Percentiles rank a stretch among this genome's conserved stretches.
These are phyloP conservation scores for Nowickia ferox DNA, from an alignment of 2,888 invertebrate genomes.

Conservation along the genomic window DNA sequence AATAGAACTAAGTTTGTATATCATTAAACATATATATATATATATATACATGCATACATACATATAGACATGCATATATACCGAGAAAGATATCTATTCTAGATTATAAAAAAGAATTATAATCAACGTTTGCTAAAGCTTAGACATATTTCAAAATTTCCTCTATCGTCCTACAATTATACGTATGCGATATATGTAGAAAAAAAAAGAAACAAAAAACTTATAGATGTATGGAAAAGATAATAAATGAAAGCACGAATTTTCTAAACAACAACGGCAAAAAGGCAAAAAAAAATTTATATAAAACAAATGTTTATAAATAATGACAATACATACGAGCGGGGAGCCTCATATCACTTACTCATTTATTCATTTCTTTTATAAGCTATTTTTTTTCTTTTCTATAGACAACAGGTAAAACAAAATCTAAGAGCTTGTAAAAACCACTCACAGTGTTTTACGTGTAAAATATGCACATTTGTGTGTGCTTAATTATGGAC, in stretches of 20 bases:
- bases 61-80: not conserved
- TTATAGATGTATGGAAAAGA: constrained; percentile 67
- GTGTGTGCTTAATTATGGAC: constrained; percentile 47
- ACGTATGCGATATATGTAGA: constrained; percentile 29
- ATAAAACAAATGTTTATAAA: constrained; percentile 66
- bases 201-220: constrained; percentile 43
- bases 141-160: constrained; percentile 52
- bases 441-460: constrained; percentile 48
- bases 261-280: constrained; percentile 51
- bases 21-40: not conserved
- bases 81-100: constrained; percentile 66
- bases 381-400: constrained; percentile 26
- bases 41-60: not conserved
- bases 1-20: constrained; percentile 3
- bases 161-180: constrained; percentile 20
- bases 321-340: constrained; percentile 65
- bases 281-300: constrained; percentile 11
- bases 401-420: constrained; percentile 67
- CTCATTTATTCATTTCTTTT: constrained; percentile 46
- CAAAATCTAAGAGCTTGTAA: constrained; percentile 64
- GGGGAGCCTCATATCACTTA: constrained; percentile 43
- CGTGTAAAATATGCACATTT: not conserved
- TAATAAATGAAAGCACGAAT: constrained; percentile 70
- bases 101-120: constrained; percentile 55
- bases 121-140: constrained; percentile 56